These are phyloP conservation scores for Thumatha senex DNA, from an alignment of 2,888 invertebrate species.

Conservation along the genomic window DNA sequence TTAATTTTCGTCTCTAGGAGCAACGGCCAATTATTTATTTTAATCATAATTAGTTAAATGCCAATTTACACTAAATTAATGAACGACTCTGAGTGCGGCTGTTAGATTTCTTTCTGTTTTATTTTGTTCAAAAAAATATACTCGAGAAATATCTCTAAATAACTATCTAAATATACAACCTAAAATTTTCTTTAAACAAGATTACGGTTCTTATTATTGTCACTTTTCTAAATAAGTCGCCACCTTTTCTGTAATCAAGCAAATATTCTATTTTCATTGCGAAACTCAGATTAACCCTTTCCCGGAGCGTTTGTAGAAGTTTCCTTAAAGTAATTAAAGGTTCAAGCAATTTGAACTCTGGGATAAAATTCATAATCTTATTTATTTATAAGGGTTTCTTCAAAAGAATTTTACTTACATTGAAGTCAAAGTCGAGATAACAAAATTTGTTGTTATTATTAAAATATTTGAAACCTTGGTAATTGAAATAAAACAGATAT, in stretches of 20 bases:
- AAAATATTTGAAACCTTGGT: constrained; percentile 4
- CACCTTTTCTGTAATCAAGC: constrained; percentile 49
- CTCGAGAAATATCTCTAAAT: no score
- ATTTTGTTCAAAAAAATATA: no score
- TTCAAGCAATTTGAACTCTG: constrained; percentile 66
- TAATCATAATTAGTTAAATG: no score
- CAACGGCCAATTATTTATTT: no score
- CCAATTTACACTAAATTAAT: no score
- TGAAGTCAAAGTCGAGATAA: constrained; percentile 8
- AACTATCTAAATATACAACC: no score
- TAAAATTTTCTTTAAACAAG: no score
- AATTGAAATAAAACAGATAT: constrained; percentile 6
- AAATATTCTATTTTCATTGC: constrained; percentile 68
- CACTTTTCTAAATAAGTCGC: constrained; percentile 34
- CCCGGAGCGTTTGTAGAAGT: constrained; percentile 65
- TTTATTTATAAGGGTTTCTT: constrained; percentile 55
- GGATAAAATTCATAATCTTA: constrained; percentile 66
- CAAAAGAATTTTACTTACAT: constrained; percentile 29
- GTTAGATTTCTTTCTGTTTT: no score
- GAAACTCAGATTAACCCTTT: constrained; percentile 63
- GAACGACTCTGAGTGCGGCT: no score
- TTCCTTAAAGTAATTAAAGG: constrained; percentile 73
- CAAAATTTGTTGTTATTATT: constrained; percentile 3
- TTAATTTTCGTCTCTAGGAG: no score
- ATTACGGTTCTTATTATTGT: constrained; percentile 6